phyloP scores from a whole-genome alignment of 2,888 invertebrate genomes.

The Ceratothoa steindachneri region DNA sequence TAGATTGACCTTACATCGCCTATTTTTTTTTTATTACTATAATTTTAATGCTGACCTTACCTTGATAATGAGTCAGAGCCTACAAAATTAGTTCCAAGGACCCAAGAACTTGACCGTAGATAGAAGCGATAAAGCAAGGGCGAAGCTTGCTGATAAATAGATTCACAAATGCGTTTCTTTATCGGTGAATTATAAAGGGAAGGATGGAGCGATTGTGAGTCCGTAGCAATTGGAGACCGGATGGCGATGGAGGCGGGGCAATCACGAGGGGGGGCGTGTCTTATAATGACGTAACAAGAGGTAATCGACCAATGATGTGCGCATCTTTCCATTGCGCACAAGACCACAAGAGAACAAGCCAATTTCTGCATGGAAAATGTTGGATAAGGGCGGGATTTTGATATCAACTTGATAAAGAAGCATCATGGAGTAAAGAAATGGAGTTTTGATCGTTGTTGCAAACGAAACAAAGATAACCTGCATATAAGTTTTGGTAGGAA shows the following conservation, averaged over 20 bases:
- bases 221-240: neutral
- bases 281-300: neutral
- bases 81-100: neutral
- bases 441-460: neutral
- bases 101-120: no score
- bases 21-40: neutral
- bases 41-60: neutral
- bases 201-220: neutral
- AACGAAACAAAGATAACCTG: neutral
- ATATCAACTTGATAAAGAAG: constrained; percentile 21
- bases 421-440: neutral
- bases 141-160: no score
- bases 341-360: neutral
- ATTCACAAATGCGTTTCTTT: neutral
- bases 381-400: constrained; percentile 13
- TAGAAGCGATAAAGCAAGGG: no score
- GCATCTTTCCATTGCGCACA: neutral
- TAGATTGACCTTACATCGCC: neutral
- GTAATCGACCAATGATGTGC: neutral
- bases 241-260: neutral
- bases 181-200: neutral
- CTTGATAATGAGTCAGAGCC: neutral
- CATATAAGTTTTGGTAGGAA: no score
- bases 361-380: neutral
- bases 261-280: neutral